Evolutionary conservation across 2,888 invertebrate genomes (phyloP), one percentile per base, ranked within the genome.

Genomic region (Acrocyrtus sp.): DNA sequence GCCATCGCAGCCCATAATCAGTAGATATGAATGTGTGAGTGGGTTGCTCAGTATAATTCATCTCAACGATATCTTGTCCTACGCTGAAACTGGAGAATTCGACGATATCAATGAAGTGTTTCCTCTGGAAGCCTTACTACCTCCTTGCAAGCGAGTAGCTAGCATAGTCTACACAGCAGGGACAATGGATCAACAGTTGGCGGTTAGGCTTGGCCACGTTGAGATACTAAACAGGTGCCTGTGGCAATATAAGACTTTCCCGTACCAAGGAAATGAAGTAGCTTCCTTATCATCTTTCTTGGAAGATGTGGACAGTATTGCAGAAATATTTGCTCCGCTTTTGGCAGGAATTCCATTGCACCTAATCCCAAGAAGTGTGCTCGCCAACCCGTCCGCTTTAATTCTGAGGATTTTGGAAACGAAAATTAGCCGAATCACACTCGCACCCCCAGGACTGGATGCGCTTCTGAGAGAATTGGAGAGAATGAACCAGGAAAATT

Each of bases 251-350:
- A 87, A 88, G n/a, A 88, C 88, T 0, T 91, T 95, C 82, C 94
- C 95, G 0, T 95, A 90, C 84, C 1, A 43, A 21, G 82, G 86
- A 0, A 87, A 88, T 0, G 93, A 94, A 82, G 86, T 87, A 4
- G 87, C 88, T 3, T 92, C 93, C 81, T 94, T 95, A 85, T 96
- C 95, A 84, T 95, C 95, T 0, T 92, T 95, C 0, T 85, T 95
- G n/a, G 95, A 95, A 0, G 96, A 96, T 83, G 95, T 95, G 4
- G 95, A 96, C 83, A 92, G 94, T 0, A 90, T 94, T 15, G 89
- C 91, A 1, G 96, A 96, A 86, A 90, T 96, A 65, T 95, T 95
- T 92, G 92, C 92, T 0, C 92, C 95, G 0, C 83, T 96, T 50
- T 85, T 95, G 17, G 90, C 90, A 74, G 92, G 90, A 15, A 84